A percentile compares a stretch with the other conserved stretches of the same genome.
These are phyloP conservation scores for Dunckerocampus dactyliophorus DNA, from an alignment of 2,113 vertebrate genomes.

Conservation along the genomic window DNA sequence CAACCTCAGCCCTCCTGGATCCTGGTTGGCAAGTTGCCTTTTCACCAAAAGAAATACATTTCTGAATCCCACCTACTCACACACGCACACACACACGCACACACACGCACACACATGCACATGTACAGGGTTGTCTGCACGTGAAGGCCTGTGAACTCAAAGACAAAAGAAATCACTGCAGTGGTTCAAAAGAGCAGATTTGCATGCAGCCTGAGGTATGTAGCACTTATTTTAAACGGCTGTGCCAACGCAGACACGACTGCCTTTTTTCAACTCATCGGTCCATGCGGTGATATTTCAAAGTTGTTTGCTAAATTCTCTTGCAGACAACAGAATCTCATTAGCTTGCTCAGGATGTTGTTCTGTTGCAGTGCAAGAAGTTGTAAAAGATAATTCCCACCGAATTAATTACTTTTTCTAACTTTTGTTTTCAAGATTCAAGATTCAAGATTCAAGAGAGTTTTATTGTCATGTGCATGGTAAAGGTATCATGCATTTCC, in stretches of 20 bases:
- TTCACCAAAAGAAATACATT: constrained; percentile 38
- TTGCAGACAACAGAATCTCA: constrained; percentile 34
- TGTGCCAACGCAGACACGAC: neutral
- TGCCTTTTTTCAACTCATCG: neutral
- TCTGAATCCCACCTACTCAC: constrained; percentile 57
- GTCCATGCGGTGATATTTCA: neutral
- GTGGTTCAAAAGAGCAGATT: constrained; percentile 14
- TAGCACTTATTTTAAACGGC: neutral
- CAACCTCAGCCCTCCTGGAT: constrained; percentile 47
- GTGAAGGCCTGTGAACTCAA: constrained; percentile 30
- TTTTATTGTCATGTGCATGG: too few species aligned
- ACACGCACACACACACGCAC: neutral
- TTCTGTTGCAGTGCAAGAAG: constrained; percentile 24
- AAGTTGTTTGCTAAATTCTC: constrained; percentile 29
- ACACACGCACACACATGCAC: too few species aligned
- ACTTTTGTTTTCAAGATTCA: constrained; percentile 27
- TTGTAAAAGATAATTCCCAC: constrained; percentile 40
- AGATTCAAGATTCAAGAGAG: too few species aligned
- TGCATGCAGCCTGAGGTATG: constrained; percentile 3
- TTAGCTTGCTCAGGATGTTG: constrained; percentile 42
- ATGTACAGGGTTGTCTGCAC: constrained; percentile 15
- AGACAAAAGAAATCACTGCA: constrained; percentile 13
- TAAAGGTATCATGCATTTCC: constrained; percentile 28
- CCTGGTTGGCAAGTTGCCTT: constrained; percentile 52
- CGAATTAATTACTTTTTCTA: constrained; percentile 52